Evolutionary conservation across 1,140 invertebrate genomes (phyloP), one percentile per base, ranked within the genome.

Genomic region (Philopotamus ludificatus): DNA sequence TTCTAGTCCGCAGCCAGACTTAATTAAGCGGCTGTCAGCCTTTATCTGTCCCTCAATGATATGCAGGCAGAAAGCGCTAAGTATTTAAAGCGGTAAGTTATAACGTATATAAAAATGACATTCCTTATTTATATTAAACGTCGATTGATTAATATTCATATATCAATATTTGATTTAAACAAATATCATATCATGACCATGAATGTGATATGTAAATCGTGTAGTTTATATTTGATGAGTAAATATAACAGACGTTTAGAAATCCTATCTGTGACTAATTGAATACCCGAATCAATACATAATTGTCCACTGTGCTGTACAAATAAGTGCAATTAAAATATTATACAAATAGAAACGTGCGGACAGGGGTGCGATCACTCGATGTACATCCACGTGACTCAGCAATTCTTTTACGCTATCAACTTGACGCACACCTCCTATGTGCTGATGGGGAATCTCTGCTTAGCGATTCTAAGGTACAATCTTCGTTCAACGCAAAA

Each of bases 371-470:
- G n/a, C n/a, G n/a, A n/a, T 87, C 85, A 47, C 84, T 96, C 66
- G 93, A 95, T 82, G 92, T 93, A 3, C 94, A 96, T 83, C 92
- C 94, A 15, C 91, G 89, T 58, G 90, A 95, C 74, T 91, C 92
- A 74, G 93, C 93, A 34, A 76, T 96, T n/a, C 86, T 96, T 51
- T 87, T 96, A 18, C 92, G 92, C 77, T 96, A 95, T 82, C 89
- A 93, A 76, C 79, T 95, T 25, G 91, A 95, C 75, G 92, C 92
- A 23, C 86, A 91, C 3, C 89, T 95, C 66, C 81, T 94, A 42
- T 90, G 90, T 15, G 88, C 93, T 75, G 79, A 89, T 62, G 92
- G 91, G 45, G 89, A 93, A 79, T 87, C 89, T 16, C 88, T 95
- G 83, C 81, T 93, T 65, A 90, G 91, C 62, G 90, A 95, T 75